A percentile compares a stretch with the other conserved stretches of the same genome.
These are phyloP conservation scores for Beroe ovata DNA, from an alignment of 37 sponge, comb jelly and placozoan species.

Conservation along the genomic window DNA sequence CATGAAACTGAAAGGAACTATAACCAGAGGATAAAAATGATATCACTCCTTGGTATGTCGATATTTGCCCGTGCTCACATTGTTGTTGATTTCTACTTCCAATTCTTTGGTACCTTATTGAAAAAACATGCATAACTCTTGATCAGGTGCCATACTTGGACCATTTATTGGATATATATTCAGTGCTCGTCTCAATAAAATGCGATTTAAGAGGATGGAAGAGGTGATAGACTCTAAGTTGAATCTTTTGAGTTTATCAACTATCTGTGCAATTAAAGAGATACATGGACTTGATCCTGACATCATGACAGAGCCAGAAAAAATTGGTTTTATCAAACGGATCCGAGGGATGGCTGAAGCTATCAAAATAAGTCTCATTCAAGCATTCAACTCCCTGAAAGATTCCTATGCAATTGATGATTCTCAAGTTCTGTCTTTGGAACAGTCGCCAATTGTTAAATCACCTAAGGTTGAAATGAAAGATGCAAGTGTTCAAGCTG, in stretches of 20 bases:
- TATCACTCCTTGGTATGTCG: slow-evolving; percentile 11
- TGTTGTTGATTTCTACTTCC: too few relatives aligned
- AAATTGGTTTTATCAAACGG: neutral
- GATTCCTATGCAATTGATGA: neutral
- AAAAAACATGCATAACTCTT: too few relatives aligned
- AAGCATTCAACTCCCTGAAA: neutral
- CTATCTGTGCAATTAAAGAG: slow-evolving; percentile 43
- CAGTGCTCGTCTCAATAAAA: slow-evolving; percentile 48
- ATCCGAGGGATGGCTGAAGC: neutral
- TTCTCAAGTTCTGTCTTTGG: neutral
- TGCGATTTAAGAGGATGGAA: slow-evolving; percentile 25
- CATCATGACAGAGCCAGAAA: slow-evolving; percentile 31
- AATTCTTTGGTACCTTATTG: too few relatives aligned
- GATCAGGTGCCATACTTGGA: slow-evolving; percentile 37
- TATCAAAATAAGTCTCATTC: neutral
- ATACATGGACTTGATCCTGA: slow-evolving; percentile 58
- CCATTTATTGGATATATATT: slow-evolving; percentile 49
- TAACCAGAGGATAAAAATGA: slow-evolving; percentile 60
- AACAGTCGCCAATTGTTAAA: neutral
- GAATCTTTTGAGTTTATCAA: slow-evolving; percentile 4
- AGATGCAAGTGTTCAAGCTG: slow-evolving; percentile 1
- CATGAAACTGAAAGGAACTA: slow-evolving; percentile 66
- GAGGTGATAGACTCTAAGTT: slow-evolving; percentile 26
- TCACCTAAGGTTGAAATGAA: neutral
- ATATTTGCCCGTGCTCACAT: too few relatives aligned